Percentiles rank a stretch among this genome's conserved stretches.
Evolutionary conservation across 2,797 vertebrate species (phyloP).

Genomic region (Aeoliscus strigatus): DNA sequence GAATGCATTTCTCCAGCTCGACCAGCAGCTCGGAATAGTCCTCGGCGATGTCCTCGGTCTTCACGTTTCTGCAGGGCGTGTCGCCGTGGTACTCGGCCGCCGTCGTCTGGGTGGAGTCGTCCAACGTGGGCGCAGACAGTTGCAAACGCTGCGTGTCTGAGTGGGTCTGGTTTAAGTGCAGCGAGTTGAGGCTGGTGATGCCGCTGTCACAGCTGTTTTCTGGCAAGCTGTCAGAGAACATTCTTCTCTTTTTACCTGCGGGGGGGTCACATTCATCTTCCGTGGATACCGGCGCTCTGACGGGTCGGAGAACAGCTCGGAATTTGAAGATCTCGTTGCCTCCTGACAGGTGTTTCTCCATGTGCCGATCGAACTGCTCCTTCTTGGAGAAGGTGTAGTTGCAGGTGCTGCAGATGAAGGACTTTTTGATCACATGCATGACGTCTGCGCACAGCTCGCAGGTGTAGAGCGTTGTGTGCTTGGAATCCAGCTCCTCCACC

Average conservation of each 20-base stretch:
- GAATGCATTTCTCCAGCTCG: conserved; percentile 64
- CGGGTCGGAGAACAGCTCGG: conserved; percentile 85
- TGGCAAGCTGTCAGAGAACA: conserved; percentile 57
- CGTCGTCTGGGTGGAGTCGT: conserved; percentile 60
- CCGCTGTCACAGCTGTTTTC: conserved; percentile 62
- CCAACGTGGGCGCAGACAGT: conserved; percentile 46
- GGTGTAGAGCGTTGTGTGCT: conserved; percentile 90
- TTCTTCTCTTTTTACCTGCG: conserved; percentile 78
- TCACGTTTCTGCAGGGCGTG: conserved; percentile 65
- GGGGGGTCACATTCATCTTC: conserved; percentile 73
- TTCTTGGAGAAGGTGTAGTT: conserved; percentile 99
- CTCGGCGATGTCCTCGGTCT: conserved; percentile 71
- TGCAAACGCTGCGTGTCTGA: conserved; percentile 59
- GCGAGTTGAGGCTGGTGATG: conserved; percentile 52
- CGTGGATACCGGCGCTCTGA: conserved; percentile 53
- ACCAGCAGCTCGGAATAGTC: conserved; percentile 72
- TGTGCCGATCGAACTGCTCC: conserved; percentile 96
- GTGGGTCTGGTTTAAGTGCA: conserved; percentile 51
- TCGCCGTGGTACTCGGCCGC: conserved; percentile 36
- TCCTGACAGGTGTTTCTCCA: conserved; percentile 91
- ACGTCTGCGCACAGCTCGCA: conserved; percentile 97
- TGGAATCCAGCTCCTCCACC: conserved; percentile 84
- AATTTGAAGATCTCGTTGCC: conserved; percentile 89
- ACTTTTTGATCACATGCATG: conserved; percentile 95
- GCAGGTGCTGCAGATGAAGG: conserved; percentile 97